Evolutionary conservation across 2,113 vertebrate genomes (phyloP).

Genomic region (Cryptotis parvus): DNA sequence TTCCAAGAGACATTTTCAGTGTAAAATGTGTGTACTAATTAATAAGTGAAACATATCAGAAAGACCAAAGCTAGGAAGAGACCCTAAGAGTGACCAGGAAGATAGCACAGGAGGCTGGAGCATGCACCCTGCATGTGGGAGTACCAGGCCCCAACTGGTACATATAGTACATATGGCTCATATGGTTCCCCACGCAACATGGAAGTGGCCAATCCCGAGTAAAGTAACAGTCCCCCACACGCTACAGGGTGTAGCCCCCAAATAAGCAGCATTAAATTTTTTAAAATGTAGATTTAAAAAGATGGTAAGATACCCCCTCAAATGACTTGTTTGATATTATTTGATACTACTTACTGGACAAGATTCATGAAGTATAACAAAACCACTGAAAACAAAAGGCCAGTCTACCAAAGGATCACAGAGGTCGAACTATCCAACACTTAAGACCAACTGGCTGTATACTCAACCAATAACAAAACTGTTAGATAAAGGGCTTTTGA

Average conservation of each 20-base stretch:
- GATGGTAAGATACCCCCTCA: background rate
- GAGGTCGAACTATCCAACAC: background rate
- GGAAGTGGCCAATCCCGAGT: too few species aligned
- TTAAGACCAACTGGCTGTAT: background rate
- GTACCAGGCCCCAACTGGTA: too few species aligned
- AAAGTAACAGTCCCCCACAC: too few species aligned
- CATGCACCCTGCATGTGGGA: too few species aligned
- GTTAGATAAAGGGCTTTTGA: background rate
- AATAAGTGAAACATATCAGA: conserved; percentile 38
- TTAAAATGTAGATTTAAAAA: background rate
- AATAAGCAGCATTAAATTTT: too few species aligned
- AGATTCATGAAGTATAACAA: conserved; percentile 57
- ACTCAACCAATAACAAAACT: conserved; percentile 36
- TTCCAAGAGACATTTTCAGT: conserved; percentile 25
- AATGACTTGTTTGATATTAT: conserved; percentile 19
- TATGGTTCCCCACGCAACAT: too few species aligned
- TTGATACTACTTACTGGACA: background rate
- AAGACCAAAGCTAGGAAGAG: conserved; percentile 34
- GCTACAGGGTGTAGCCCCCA: too few species aligned
- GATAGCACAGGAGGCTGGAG: too few species aligned
- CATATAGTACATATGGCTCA: too few species aligned
- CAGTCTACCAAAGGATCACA: conserved; percentile 13
- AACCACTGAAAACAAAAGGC: conserved; percentile 44
- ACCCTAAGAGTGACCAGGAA: background rate
- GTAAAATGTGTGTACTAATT: background rate